Percentiles rank a stretch among this genome's conserved stretches.
Conservation (phyloP, 2,113 vertebrate species). For the Amazona vittata region DNA sequence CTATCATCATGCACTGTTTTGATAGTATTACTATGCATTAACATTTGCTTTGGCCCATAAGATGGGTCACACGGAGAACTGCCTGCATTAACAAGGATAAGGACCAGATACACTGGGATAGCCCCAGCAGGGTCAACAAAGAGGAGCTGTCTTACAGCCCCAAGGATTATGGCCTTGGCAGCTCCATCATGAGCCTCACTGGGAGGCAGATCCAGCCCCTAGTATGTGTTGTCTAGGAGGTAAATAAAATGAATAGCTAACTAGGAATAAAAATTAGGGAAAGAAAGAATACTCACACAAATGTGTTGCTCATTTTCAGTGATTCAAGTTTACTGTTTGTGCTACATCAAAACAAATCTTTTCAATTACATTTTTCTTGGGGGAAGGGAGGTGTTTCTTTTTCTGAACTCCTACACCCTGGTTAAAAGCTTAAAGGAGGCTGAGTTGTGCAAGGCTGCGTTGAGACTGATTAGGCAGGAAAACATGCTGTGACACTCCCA, state of each 20-base stretch:
- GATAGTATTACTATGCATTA: not conserved
- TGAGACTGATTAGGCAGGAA: constrained; percentile 44
- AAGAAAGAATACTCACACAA: not conserved
- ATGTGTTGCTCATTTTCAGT: not conserved
- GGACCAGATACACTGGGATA: not conserved
- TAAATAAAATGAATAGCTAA: constrained; percentile 19
- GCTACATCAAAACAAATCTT: constrained; percentile 47
- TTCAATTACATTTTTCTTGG: constrained; percentile 52
- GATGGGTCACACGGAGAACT: not conserved
- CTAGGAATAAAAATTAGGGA: constrained; percentile 45
- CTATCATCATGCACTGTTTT: not conserved
- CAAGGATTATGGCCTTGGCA: not conserved
- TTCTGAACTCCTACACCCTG: constrained; percentile 63
- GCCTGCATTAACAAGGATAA: not conserved
- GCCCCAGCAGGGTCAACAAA: not conserved
- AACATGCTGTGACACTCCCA: not conserved
- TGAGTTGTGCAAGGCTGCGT: constrained; percentile 43
- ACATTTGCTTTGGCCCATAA: not conserved
- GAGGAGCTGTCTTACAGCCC: not conserved
- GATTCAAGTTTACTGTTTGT: constrained; percentile 13
- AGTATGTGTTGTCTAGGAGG: not conserved
- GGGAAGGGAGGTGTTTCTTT: constrained; percentile 20
- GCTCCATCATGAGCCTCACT: not conserved
- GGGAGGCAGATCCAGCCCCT: not conserved
- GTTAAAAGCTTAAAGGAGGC: constrained; percentile 46